phyloP scores from a whole-genome alignment of 2,113 vertebrate genomes.

The Malurus elegans region DNA sequence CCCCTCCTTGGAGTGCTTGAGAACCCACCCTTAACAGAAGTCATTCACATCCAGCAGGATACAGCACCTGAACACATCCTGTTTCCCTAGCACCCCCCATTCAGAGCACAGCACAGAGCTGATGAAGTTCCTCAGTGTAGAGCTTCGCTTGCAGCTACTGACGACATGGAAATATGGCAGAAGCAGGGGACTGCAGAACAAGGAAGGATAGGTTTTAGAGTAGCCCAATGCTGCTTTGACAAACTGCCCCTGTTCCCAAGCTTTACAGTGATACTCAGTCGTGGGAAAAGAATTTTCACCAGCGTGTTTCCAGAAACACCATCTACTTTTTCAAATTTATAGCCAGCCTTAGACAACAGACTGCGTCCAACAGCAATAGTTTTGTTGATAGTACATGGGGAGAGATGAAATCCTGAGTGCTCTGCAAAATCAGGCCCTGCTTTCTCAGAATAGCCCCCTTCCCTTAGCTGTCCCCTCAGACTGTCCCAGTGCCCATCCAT shows the following conservation, averaged over 20 bases:
- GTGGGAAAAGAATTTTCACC: background rate
- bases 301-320: background rate
- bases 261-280: background rate
- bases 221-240: background rate
- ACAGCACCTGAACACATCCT: background rate
- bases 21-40: background rate
- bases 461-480: background rate
- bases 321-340: background rate
- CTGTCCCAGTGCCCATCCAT: accelerated
- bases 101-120: background rate
- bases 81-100: background rate
- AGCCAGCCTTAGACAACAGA: background rate
- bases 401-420: background rate
- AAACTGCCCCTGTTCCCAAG: background rate
- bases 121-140: background rate
- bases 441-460: background rate
- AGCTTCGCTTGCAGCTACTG: background rate
- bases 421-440: background rate
- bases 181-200: background rate
- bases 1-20: background rate
- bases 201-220: background rate
- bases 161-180: background rate
- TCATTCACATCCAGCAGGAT: background rate
- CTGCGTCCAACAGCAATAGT: background rate
- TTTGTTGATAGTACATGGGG: background rate